A percentile compares a stretch with the other conserved stretches of the same genome.
Conservation (phyloP, 2,113 vertebrate genomes). For the Labeo rohita region DNA sequence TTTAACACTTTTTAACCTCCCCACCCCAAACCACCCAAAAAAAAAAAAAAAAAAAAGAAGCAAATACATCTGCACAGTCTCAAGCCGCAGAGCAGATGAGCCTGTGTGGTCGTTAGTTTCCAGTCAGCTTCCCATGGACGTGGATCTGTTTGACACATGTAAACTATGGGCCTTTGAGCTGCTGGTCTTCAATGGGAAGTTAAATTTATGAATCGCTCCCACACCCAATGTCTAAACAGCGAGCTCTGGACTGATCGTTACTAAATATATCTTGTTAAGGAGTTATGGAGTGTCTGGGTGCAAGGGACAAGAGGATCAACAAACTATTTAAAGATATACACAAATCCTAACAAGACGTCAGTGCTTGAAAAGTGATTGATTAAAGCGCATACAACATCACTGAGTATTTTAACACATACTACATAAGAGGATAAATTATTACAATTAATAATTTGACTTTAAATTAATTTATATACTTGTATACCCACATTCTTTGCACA, state of each 20-base stretch:
- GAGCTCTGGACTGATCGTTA: conserved; percentile 22
- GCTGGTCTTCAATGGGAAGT: conserved; percentile 56
- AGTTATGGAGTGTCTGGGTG: conserved; percentile 42
- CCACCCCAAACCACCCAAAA: background rate
- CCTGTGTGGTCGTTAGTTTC: conserved; percentile 67
- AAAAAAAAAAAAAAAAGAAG: conserved; percentile 27
- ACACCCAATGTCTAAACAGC: conserved; percentile 40
- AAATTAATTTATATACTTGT: background rate
- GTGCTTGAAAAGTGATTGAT: conserved; percentile 33
- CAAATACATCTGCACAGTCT: conserved; percentile 56
- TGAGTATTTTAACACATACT: background rate
- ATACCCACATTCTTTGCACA: conserved; percentile 59
- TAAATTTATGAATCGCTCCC: conserved; percentile 50
- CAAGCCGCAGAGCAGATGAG: conserved; percentile 51
- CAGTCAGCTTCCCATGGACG: conserved; percentile 69
- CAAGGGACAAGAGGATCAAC: conserved; percentile 25
- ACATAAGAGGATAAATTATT: conserved; percentile 24
- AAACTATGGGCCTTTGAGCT: conserved; percentile 68
- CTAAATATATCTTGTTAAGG: conserved; percentile 43
- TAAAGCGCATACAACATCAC: conserved; percentile 15
- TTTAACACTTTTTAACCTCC: background rate
- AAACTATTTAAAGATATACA: conserved; percentile 35
- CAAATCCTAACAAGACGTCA: conserved; percentile 17
- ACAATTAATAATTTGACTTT: conserved; percentile 10
- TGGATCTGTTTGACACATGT: conserved; percentile 68